Evolutionary conservation across 2,797 vertebrate species (phyloP), one percentile per base, ranked within the genome.

Genomic region (Myotis pilosus): DNA sequence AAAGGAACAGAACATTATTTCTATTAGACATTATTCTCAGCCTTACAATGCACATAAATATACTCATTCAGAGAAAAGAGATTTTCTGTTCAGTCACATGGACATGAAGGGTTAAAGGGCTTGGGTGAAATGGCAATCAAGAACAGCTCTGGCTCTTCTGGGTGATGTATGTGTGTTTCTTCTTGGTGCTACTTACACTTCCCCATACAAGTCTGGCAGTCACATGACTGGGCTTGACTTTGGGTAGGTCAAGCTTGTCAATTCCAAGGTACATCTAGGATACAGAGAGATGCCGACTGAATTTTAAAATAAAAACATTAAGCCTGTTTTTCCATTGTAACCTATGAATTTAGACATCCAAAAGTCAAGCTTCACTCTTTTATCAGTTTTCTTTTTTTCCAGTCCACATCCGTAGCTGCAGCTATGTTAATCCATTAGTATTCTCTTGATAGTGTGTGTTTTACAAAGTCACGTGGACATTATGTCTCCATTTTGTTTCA

Each of bases 1-100:
- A 96, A 97, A 87, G 74, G 57, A 96, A 97, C 36, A 68, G 64
- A 6, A 9, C 38, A 22, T 41, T 16, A 5, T 62, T 92, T 96
- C 60, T 96, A 51, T 69, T 92, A 25, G 93, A 87, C 8, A 8
- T n/a, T 81, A 79, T 23, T 62, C 11, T 91, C 55, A 49, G 84
- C 91, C 22, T 94, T 69, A 96, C 90, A 97, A 92, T 44, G 69
- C 76, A 75, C 2, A 81, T 57, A 28, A 28, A 33, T 90, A 41
- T 49, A 23, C 71, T 92, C 10, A 23, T 69, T 76, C 76, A 84
- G 4, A 94, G 60, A 97, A 96, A 89, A 88, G 12, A 75, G 64
- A 60, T 49, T 78, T 96, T 44, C n/a, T 20, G 94, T 71, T 87
- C 94, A 85, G 83, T 89, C 44, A 68, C 72, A 91, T 38, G 1